Percentiles rank a stretch among this genome's conserved stretches.
phyloP scores from a whole-genome alignment of 2,888 invertebrate genomes.

The Latheticus oryzae region DNA sequence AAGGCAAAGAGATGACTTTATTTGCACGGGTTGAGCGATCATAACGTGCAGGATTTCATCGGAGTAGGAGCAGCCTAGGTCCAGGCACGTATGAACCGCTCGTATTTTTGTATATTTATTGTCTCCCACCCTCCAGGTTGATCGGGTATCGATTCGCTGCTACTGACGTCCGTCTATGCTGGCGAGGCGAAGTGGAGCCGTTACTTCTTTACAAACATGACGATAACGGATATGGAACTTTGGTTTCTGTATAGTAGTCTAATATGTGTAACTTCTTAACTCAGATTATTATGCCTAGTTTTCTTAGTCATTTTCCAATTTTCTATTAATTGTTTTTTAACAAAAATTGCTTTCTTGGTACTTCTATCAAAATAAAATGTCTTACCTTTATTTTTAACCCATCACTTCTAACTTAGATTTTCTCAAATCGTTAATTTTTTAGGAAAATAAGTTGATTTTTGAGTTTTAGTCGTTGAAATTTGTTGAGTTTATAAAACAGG shows the following conservation, averaged over 20 bases:
- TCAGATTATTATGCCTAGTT: too few species aligned
- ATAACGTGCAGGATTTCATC: constrained; percentile 47
- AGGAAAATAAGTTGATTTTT: background rate
- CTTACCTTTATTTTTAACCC: background rate
- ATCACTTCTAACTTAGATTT: background rate
- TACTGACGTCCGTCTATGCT: constrained; percentile 37
- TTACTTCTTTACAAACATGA: constrained; percentile 44
- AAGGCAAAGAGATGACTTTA: constrained; percentile 43
- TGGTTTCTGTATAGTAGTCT: constrained; percentile 26
- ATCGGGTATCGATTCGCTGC: constrained; percentile 40
- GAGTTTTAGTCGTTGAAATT: background rate
- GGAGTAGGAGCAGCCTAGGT: constrained; percentile 41
- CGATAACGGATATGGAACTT: constrained; percentile 43
- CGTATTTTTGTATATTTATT: constrained; percentile 49
- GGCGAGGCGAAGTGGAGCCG: constrained; percentile 38
- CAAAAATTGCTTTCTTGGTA: background rate
- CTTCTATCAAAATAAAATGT: background rate
- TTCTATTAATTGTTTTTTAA: background rate
- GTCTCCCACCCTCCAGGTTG: constrained; percentile 43
- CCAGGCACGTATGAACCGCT: constrained; percentile 46
- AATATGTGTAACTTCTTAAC: background rate
- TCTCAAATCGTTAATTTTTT: background rate
- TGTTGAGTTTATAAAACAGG: background rate
- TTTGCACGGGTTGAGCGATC: constrained; percentile 45
- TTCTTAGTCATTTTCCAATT: background rate